Percentiles rank a stretch among this genome's conserved stretches.
Evolutionary conservation across 2,888 invertebrate species (phyloP).

Genomic region (Micropterix aruncella): DNA sequence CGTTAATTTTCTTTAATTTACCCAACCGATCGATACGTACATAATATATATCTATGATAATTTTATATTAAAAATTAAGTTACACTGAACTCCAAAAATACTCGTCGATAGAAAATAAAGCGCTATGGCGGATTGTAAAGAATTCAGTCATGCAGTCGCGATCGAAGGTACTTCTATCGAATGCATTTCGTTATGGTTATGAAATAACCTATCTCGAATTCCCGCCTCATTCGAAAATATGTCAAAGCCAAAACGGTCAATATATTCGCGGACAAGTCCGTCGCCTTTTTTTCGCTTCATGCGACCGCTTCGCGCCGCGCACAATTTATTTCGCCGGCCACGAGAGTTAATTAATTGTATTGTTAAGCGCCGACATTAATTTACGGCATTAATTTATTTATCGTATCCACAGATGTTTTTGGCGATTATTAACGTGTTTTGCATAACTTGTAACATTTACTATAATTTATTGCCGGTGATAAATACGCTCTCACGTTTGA

Average conservation of each 20-base stretch:
- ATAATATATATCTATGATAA: too few relatives aligned
- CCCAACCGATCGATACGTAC: too few relatives aligned
- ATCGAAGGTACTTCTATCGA: too few relatives aligned
- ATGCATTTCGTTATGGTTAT: too few relatives aligned
- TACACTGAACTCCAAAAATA: too few relatives aligned
- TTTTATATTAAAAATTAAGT: too few relatives aligned
- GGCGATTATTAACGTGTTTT: neutral
- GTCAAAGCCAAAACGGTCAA: neutral
- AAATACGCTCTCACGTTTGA: too few relatives aligned
- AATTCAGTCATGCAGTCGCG: too few relatives aligned
- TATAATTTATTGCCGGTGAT: too few relatives aligned
- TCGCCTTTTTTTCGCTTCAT: neutral
- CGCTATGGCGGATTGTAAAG: too few relatives aligned
- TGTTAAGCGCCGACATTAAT: neutral
- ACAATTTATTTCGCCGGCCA: neutral
- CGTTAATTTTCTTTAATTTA: too few relatives aligned
- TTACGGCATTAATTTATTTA: neutral
- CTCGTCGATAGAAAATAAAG: too few relatives aligned
- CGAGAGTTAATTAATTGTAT: neutral
- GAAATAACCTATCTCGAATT: neutral
- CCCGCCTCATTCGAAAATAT: neutral
- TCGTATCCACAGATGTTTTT: neutral
- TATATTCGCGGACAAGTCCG: neutral
- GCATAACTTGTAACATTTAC: neutral
- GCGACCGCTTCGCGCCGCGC: neutral